A percentile compares a stretch with the other conserved stretches of the same genome.
Evolutionary conservation across 2,888 invertebrate genomes (phyloP).

Genomic region (Apotomis betuletana): DNA sequence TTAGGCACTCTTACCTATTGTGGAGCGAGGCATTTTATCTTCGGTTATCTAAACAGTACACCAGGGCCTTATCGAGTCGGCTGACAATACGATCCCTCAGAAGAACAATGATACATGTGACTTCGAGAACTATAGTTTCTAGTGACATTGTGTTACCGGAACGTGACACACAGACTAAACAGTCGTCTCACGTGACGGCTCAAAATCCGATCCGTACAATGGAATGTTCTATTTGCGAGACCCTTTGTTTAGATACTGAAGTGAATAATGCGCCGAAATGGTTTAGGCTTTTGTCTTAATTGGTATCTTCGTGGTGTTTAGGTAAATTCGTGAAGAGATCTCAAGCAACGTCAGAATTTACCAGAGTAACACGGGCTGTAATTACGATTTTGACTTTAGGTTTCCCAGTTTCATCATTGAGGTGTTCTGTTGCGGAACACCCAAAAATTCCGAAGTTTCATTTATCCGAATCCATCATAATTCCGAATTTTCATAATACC

Average conservation of each 20-base stretch:
- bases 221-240: constrained; percentile 26
- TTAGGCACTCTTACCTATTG: constrained; percentile 31
- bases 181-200: constrained; percentile 21
- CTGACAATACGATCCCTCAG: constrained; percentile 19
- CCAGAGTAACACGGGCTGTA: too few relatives aligned
- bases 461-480: too few relatives aligned
- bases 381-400: too few relatives aligned
- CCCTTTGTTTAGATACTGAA: constrained; percentile 7
- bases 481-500: too few relatives aligned
- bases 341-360: too few relatives aligned
- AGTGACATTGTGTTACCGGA: constrained; percentile 5
- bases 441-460: too few relatives aligned
- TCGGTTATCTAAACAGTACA: constrained; percentile 25
- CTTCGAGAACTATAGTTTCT: neutral
- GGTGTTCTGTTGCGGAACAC: too few relatives aligned
- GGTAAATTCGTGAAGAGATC: too few relatives aligned
- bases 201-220: constrained; percentile 25
- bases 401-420: too few relatives aligned
- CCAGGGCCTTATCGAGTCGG: constrained; percentile 17
- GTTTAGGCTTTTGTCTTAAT: constrained; percentile 18
- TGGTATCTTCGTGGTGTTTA: neutral
- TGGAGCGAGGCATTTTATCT: constrained; percentile 26
- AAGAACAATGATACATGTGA: constrained; percentile 3
- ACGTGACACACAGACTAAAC: neutral
- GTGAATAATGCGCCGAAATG: constrained; percentile 18